Conservation (phyloP, 2,113 vertebrate genomes). For the Bombycilla garrulus region DNA sequence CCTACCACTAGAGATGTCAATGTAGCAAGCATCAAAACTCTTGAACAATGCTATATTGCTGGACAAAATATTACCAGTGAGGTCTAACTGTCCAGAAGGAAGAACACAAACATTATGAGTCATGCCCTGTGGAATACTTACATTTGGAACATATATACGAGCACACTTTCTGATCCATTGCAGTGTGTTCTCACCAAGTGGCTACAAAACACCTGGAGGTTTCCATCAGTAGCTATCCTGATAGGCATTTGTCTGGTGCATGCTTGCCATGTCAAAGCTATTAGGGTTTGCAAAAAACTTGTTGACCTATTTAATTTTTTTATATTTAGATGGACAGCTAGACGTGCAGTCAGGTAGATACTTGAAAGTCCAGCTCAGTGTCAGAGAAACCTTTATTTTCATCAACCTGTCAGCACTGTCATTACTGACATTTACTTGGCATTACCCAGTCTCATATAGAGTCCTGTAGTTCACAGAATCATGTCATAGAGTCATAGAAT, state of each 20-base stretch:
- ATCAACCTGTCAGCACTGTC: not conserved
- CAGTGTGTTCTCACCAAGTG: not conserved
- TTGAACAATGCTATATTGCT: not conserved
- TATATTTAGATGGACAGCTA: not conserved
- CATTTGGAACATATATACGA: not conserved
- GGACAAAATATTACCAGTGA: not conserved
- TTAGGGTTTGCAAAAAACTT: not conserved
- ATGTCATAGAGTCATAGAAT: not conserved
- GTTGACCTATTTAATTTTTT: not conserved
- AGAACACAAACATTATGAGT: not conserved
- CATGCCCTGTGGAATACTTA: not conserved
- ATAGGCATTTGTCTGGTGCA: not conserved
- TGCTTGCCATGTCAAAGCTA: not conserved
- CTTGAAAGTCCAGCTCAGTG: not conserved
- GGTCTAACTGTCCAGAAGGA: not conserved
- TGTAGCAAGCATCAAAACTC: not conserved
- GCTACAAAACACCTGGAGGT: not conserved
- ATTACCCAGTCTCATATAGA: not conserved
- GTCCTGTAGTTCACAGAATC: not conserved
- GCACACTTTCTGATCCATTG: not conserved
- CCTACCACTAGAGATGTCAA: not conserved
- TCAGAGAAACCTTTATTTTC: not conserved
- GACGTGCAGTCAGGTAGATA: not conserved
- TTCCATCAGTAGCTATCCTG: not conserved
- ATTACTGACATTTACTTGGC: not conserved